Evolutionary conservation across 1,140 invertebrate genomes (phyloP).

Genomic region (Monomorium pharaonis): DNA sequence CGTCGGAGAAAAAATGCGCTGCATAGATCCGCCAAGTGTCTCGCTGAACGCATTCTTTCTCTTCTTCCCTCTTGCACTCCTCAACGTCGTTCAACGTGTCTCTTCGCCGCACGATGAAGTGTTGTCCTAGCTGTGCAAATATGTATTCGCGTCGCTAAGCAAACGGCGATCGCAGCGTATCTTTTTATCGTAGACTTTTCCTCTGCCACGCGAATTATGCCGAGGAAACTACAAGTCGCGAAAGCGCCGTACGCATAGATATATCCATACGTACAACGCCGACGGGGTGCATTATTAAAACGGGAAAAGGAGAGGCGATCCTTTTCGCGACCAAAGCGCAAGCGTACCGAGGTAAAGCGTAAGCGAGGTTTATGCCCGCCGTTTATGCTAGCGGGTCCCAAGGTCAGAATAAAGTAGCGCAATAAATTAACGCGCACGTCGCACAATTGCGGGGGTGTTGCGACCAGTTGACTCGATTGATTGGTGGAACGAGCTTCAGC

Average conservation of each 20-base stretch:
- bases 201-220: slow-evolving; percentile 16
- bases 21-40: slow-evolving; percentile 19
- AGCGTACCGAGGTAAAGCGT: neutral
- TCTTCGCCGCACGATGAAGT: slow-evolving; percentile 52
- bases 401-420: slow-evolving; percentile 55
- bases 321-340: neutral
- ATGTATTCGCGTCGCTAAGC: slow-evolving; percentile 49
- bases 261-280: neutral
- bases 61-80: neutral
- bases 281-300: neutral
- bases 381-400: slow-evolving; percentile 5
- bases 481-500: slow-evolving; percentile 71
- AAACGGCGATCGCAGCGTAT: slow-evolving; percentile 24
- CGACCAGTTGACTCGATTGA: slow-evolving; percentile 72
- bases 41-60: neutral
- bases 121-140: slow-evolving; percentile 77
- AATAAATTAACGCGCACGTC: slow-evolving; percentile 66
- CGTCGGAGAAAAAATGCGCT: neutral
- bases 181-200: slow-evolving; percentile 12
- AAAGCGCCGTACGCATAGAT: neutral
- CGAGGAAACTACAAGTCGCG: slow-evolving; percentile 38
- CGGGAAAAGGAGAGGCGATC: neutral
- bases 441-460: slow-evolving; percentile 73
- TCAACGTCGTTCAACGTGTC: neutral
- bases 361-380: slow-evolving; percentile 40